A percentile compares a stretch with the other conserved stretches of the same genome.
These are phyloP conservation scores for Tricholauxania praeusta DNA, from an alignment of 2,888 invertebrate species.

Conservation along the genomic window DNA sequence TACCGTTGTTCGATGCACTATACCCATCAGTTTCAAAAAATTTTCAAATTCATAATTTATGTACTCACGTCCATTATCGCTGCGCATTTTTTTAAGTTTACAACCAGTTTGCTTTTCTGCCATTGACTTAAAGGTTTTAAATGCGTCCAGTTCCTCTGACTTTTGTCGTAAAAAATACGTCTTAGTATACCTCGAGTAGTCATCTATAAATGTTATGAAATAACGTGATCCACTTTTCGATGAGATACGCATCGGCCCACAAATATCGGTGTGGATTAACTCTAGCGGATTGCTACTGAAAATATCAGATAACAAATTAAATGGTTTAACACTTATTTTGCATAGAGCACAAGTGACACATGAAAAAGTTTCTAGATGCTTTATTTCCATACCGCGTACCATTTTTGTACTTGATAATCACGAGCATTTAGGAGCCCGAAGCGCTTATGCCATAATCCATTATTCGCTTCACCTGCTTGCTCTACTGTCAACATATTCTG, in stretches of 20 bases:
- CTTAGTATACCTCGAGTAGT: constrained; percentile 28
- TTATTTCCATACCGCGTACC: constrained; percentile 24
- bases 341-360: constrained; percentile 30
- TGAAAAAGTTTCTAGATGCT: background rate
- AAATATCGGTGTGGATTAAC: constrained; percentile 32
- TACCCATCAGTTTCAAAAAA: constrained; percentile 40
- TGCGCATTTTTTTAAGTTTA: constrained; percentile 35
- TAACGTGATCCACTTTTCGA: constrained; percentile 38
- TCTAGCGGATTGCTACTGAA: background rate
- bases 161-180: constrained; percentile 31
- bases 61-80: no score
- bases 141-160: constrained; percentile 29
- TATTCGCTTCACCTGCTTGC: background rate
- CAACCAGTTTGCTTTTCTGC: constrained; percentile 30
- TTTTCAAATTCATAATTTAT: constrained; percentile 41
- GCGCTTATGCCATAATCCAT: constrained; percentile 37
- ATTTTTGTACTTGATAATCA: constrained; percentile 27
- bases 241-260: constrained; percentile 36
- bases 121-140: constrained; percentile 23
- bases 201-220: constrained; percentile 40
- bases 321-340: constrained; percentile 31
- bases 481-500: background rate
- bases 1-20: constrained; percentile 43
- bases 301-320: background rate
- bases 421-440: constrained; percentile 38